These are phyloP conservation scores for Caenorhabditis japonica DNA, from an alignment of 2,888 invertebrate species.

Conservation along the genomic window DNA sequence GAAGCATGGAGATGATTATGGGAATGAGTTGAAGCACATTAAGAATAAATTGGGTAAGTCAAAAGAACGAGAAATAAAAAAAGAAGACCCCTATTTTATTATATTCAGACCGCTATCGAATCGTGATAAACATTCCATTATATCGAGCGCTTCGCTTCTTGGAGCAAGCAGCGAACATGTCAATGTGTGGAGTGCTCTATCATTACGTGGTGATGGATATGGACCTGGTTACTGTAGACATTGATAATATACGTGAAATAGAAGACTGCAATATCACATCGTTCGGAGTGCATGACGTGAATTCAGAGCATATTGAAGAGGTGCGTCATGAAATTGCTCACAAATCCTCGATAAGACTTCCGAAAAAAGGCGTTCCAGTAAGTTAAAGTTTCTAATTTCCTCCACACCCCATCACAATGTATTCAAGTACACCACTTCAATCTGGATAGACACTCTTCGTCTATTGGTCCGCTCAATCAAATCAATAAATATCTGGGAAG, in stretches of 20 bases:
- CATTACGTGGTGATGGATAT: constrained; percentile 57
- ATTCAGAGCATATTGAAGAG: constrained; percentile 26
- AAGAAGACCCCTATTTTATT: background rate
- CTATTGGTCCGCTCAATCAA: constrained; percentile 37
- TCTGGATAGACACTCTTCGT: constrained; percentile 43
- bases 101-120: constrained; percentile 42
- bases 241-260: constrained; percentile 27
- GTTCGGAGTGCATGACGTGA: constrained; percentile 46
- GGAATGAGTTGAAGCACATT: constrained; percentile 53
- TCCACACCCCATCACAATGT: background rate
- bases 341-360: constrained; percentile 31
- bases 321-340: constrained; percentile 27
- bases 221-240: constrained; percentile 43
- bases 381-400: background rate
- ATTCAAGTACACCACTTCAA: constrained; percentile 42
- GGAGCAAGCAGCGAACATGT: constrained; percentile 53
- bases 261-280: constrained; percentile 53
- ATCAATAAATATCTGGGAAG: constrained; percentile 35
- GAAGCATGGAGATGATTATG: constrained; percentile 46
- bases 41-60: constrained; percentile 45
- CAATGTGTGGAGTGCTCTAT: constrained; percentile 58
- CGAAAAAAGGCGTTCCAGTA: constrained; percentile 30
- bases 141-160: constrained; percentile 35
- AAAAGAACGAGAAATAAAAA: background rate
- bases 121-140: constrained; percentile 43